A percentile compares a stretch with the other conserved stretches of the same genome.
These are phyloP conservation scores for Corythoichthys intestinalis DNA, from an alignment of 2,113 vertebrate genomes.

Conservation along the genomic window DNA sequence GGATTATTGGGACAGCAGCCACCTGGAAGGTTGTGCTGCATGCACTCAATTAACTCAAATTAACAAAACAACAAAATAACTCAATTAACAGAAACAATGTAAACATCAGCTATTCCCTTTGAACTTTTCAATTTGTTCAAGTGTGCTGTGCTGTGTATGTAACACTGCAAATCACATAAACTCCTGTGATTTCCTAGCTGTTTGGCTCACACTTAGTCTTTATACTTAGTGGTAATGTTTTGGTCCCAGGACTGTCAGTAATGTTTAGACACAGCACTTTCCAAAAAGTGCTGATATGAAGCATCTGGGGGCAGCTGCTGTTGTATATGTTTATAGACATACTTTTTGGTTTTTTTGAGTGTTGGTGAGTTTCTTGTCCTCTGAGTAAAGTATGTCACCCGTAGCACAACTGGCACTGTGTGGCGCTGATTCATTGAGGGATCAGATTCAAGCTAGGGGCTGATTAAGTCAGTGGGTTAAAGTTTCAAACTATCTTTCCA, in stretches of 20 bases:
- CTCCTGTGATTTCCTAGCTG: constrained; percentile 1
- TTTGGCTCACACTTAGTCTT: neutral
- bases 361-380: neutral
- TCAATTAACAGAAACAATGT: neutral
- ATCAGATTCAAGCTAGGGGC: constrained; percentile 51
- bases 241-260: constrained; percentile 67
- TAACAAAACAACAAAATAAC: neutral
- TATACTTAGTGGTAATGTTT: constrained; percentile 36
- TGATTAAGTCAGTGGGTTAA: constrained; percentile 63
- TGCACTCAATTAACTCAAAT: too few relatives aligned
- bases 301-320: constrained; percentile 57
- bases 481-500: constrained; percentile 60
- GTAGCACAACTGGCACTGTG: constrained; percentile 51
- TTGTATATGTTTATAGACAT: constrained; percentile 27
- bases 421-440: constrained; percentile 48
- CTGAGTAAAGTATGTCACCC: constrained; percentile 20
- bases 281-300: constrained; percentile 60
- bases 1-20: too few relatives aligned
- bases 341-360: neutral
- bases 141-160: constrained; percentile 25
- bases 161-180: constrained; percentile 13
- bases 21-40: too few relatives aligned
- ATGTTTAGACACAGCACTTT: constrained; percentile 58
- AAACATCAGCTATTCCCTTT: neutral
- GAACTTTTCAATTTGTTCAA: constrained; percentile 4